phyloP scores from a whole-genome alignment of 2,797 vertebrate species.

The Kryptolebias ocellatus region DNA sequence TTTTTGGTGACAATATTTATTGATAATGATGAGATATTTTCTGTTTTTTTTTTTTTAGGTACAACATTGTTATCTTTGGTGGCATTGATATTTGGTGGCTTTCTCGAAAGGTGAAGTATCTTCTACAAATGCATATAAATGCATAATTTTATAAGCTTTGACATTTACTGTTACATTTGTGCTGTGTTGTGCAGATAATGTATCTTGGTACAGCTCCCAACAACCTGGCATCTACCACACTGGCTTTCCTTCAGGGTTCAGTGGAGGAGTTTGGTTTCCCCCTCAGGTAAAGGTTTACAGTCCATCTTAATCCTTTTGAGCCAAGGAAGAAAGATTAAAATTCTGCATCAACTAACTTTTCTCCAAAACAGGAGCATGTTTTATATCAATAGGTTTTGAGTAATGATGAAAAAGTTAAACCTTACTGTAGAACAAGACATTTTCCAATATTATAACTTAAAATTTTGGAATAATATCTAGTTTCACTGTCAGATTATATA shows the following conservation, averaged over 20 bases:
- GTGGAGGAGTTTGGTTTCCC: not conserved
- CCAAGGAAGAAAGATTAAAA: too few relatives aligned
- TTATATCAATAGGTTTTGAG: too few relatives aligned
- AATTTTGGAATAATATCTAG: too few relatives aligned
- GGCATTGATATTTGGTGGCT: not conserved
- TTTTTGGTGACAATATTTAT: not conserved
- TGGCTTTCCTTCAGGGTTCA: not conserved
- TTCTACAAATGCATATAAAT: not conserved
- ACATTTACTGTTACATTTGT: not conserved
- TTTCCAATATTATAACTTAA: too few relatives aligned
- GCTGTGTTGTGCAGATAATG: conserved; percentile 4
- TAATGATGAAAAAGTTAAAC: too few relatives aligned
- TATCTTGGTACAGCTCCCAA: conserved; percentile 9
- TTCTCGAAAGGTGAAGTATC: not conserved
- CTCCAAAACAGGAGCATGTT: not conserved
- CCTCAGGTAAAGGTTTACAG: not conserved
- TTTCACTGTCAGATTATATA: too few relatives aligned
- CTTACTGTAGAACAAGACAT: too few relatives aligned
- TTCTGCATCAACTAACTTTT: not conserved
- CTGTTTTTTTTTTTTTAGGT: not conserved
- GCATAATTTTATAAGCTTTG: not conserved
- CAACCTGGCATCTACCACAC: conserved; percentile 19
- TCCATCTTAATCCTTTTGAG: too few relatives aligned
- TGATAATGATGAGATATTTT: not conserved
- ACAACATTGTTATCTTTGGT: not conserved